Evolutionary conservation across 2,888 invertebrate genomes (phyloP), one percentile per base, ranked within the genome.

Genomic region (Lasioglossum lativentre): DNA sequence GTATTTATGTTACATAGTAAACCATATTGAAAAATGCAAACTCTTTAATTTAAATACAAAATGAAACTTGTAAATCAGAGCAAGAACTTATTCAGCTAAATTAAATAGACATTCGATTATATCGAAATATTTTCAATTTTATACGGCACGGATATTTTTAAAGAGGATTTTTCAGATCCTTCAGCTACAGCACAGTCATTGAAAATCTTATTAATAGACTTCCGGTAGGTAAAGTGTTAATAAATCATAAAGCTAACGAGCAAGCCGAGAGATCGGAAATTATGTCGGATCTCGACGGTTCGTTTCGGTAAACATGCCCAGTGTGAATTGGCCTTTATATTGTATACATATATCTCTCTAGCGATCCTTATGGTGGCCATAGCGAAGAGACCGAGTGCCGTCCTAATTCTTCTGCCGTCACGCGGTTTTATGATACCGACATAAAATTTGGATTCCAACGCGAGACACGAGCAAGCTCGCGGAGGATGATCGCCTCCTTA

Each of bases 321-420:
- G 83, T 85, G 90, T 89, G 90, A 86, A 83, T 83, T 86, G 78
- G 80, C 88, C 88, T 88, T 90, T 88, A 88, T 83, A 72, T 83
- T 52, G 10, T 52, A 52, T 52, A 63, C 23, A 10, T 52, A 52
- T 52, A 63, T 63, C 27, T 85, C 81, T 59, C 77, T 83, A 83
- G 83, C 71, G 82, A 84, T 75, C 76, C 89, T 86, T 75, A 83
- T 85, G 80, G 72, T 81, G 89, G 75, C 83, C 73, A 82, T 75
- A 70, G 82, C n/a, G 88, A 70, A 88, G 81, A 82, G 81, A 86
- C 88, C 56, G 88, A 89, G 87, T 91, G 89, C 93, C 93, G 93
- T 94, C 94, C 94, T 94, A 94, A 94, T 94, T 94, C 94, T 94
- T 93, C 92, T 93, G 93, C 94, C 94, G 94, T 94, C 94, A 94